A percentile compares a stretch with the other conserved stretches of the same genome.
These are phyloP conservation scores for Phoebastria nigripes DNA, from an alignment of 2,797 vertebrate genomes.

Conservation along the genomic window DNA sequence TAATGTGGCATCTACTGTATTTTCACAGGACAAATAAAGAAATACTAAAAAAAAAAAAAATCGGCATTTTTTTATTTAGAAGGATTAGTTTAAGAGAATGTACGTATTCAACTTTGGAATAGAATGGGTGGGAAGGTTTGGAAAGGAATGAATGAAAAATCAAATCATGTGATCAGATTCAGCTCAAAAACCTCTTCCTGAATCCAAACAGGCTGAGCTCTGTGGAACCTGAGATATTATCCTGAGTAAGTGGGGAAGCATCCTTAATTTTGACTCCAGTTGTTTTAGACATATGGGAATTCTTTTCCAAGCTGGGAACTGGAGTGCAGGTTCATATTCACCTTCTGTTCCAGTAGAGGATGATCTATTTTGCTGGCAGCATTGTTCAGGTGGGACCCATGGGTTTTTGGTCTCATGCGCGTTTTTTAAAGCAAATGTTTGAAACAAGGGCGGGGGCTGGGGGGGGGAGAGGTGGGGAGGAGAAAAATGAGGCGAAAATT, in stretches of 20 bases:
- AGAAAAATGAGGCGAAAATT: not conserved
- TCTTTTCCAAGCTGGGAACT: not conserved
- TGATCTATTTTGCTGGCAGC: not conserved
- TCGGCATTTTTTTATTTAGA: not conserved
- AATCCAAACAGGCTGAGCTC: not conserved
- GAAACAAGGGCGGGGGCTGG: not conserved
- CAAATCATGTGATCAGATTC: not conserved
- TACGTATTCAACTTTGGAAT: not conserved
- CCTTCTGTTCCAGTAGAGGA: not conserved
- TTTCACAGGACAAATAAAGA: not conserved
- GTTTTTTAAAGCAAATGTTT: not conserved
- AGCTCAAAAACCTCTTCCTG: not conserved
- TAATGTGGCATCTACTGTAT: not conserved
- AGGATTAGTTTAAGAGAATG: not conserved
- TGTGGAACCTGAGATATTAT: not conserved
- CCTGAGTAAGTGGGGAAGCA: not conserved
- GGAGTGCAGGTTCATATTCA: not conserved
- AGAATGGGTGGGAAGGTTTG: not conserved
- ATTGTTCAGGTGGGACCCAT: not conserved
- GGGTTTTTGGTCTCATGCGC: not conserved
- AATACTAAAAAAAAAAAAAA: not conserved
- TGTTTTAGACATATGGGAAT: not conserved
- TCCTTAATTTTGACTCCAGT: not conserved
- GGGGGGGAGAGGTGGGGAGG: too few species aligned
- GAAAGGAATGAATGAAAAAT: not conserved